Conservation (phyloP, 2,888 invertebrate genomes). For the Candidula unifasciata region DNA sequence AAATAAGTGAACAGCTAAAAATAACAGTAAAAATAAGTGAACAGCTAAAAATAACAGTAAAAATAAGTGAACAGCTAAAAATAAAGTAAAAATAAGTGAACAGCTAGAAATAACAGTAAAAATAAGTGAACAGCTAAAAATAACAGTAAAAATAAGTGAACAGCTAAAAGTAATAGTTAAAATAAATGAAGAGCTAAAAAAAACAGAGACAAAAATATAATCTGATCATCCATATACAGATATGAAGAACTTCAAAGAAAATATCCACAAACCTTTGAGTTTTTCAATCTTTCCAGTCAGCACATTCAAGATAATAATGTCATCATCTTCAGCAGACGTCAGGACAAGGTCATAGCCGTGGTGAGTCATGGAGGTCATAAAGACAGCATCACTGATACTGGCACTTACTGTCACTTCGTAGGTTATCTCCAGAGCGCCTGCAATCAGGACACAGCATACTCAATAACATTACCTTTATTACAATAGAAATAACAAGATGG, state of each 20-base stretch:
- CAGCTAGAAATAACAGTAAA: too few species aligned
- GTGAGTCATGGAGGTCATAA: conserved; percentile 85
- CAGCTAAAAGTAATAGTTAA: too few species aligned
- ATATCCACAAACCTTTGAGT: conserved; percentile 81
- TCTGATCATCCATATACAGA: background rate
- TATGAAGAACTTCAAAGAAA: background rate
- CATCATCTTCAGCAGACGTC: conserved; percentile 85
- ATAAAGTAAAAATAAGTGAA: too few species aligned
- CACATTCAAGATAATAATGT: conserved; percentile 85
- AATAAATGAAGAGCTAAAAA: too few species aligned
- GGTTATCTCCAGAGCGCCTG: conserved; percentile 82
- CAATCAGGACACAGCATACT: background rate
- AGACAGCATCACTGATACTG: conserved; percentile 85
- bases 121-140: too few species aligned
- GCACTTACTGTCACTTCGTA: conserved; percentile 87
- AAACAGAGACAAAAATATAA: too few species aligned
- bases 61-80: too few species aligned
- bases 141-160: too few species aligned
- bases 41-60: too few species aligned
- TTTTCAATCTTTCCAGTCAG: conserved; percentile 84
- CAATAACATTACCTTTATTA: background rate
- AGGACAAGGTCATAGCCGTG: conserved; percentile 87
- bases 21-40: too few species aligned
- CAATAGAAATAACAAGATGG: too few species aligned
- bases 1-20: too few species aligned